phyloP scores from a whole-genome alignment of 2,888 invertebrate species.

The Cosmia pyralina region DNA sequence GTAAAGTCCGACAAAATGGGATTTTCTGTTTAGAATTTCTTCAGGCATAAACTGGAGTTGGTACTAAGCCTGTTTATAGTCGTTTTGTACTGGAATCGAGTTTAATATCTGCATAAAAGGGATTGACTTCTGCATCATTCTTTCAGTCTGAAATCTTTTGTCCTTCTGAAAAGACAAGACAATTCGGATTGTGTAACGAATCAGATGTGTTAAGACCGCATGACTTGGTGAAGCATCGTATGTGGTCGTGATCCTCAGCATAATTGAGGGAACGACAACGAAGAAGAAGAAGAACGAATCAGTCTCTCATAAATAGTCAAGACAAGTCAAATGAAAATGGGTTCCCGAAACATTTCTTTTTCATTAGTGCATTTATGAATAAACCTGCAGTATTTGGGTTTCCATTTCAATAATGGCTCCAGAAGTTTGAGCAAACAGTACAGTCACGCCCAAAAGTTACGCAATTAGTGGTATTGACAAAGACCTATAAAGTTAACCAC shows the following conservation, averaged over 20 bases:
- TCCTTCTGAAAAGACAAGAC: not conserved
- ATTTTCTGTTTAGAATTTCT: constrained; percentile 49
- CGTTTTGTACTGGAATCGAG: constrained; percentile 16
- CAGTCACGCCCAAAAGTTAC: constrained; percentile 47
- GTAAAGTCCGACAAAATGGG: constrained; percentile 47
- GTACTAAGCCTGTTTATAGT: constrained; percentile 28
- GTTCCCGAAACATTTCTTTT: not conserved
- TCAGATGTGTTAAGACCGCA: not conserved
- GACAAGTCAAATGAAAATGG: not conserved
- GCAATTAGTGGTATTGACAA: constrained; percentile 51
- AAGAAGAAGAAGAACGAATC: not conserved
- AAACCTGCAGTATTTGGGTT: constrained; percentile 1
- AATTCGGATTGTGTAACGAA: not conserved
- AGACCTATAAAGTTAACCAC: constrained; percentile 40
- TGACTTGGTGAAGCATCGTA: not conserved
- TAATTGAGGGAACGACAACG: not conserved
- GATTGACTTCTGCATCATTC: not conserved
- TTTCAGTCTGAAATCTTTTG: not conserved
- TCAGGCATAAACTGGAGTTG: constrained; percentile 30
- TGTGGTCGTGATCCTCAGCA: not conserved
- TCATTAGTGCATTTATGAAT: constrained; percentile 8
- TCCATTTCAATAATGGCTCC: constrained; percentile 25
- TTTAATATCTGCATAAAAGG: constrained; percentile 17
- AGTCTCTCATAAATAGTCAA: not conserved
- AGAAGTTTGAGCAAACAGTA: constrained; percentile 32